Percentiles rank a stretch among this genome's conserved stretches.
phyloP scores from a whole-genome alignment of 2,888 invertebrate genomes.

The Cyclophora albipunctata region DNA sequence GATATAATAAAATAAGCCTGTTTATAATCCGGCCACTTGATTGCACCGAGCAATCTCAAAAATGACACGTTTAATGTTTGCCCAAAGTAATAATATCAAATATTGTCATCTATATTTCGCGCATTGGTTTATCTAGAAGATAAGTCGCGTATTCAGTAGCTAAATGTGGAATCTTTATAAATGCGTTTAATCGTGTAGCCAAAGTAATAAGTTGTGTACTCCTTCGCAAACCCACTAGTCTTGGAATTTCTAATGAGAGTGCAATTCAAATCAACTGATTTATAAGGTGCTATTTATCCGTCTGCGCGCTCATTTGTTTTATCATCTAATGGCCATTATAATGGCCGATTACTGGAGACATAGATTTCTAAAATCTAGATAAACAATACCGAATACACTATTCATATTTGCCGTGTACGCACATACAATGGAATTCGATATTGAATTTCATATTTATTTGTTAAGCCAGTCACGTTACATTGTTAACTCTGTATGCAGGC shows the following conservation, averaged over 20 bases:
- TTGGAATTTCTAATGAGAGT: constrained; percentile 68
- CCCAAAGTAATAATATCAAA: constrained; percentile 17
- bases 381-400: too few species aligned
- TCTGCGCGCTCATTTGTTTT: constrained; percentile 54
- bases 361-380: neutral
- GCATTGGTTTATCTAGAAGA: constrained; percentile 40
- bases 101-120: constrained; percentile 24
- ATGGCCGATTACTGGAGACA: too few species aligned
- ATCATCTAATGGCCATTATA: constrained; percentile 49
- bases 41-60: constrained; percentile 19
- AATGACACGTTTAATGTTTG: constrained; percentile 16
- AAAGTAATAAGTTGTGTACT: constrained; percentile 72
- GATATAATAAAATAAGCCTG: constrained; percentile 30
- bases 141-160: constrained; percentile 41
- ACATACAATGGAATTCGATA: too few species aligned
- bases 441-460: too few species aligned
- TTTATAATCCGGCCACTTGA: constrained; percentile 25
- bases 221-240: constrained; percentile 46
- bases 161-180: constrained; percentile 42
- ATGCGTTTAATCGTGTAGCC: constrained; percentile 54
- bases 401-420: too few species aligned
- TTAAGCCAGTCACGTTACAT: too few species aligned
- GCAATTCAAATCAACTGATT: constrained; percentile 72
- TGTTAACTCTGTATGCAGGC: too few species aligned
- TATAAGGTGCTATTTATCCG: constrained; percentile 67